Evolutionary conservation across 2,888 invertebrate genomes (phyloP).

Genomic region (Pandemis cinnamomeana): DNA sequence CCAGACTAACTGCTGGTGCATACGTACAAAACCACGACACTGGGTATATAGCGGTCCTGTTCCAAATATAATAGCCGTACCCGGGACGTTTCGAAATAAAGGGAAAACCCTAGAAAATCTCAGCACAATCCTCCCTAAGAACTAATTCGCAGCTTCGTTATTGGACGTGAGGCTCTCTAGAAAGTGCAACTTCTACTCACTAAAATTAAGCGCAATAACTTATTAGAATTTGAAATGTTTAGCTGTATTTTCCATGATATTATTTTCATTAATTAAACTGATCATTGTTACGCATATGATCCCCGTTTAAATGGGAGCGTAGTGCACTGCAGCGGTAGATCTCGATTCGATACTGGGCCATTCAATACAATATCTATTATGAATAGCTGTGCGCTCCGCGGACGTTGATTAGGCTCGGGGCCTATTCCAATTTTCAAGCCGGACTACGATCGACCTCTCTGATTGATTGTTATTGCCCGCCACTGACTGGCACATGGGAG

Average conservation of each 20-base stretch:
- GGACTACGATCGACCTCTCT: conserved; percentile 63
- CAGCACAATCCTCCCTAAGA: conserved; percentile 57
- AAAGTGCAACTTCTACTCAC: conserved; percentile 63
- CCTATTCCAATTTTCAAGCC: conserved; percentile 76
- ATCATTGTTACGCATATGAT: conserved; percentile 42
- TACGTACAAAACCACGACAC: background rate
- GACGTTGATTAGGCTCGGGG: conserved; percentile 71
- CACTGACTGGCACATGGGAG: conserved; percentile 41
- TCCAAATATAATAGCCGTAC: conserved; percentile 54
- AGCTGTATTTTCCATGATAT: background rate
- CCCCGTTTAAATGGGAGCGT: conserved; percentile 62
- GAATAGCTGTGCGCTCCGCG: conserved; percentile 65
- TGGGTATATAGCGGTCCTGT: background rate
- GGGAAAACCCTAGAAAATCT: conserved; percentile 61
- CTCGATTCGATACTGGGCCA: conserved; percentile 63
- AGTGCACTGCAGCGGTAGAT: conserved; percentile 65
- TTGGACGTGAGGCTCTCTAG: conserved; percentile 44
- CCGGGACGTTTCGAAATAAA: conserved; percentile 65
- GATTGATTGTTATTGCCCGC: conserved; percentile 73
- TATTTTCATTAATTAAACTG: conserved; percentile 53
- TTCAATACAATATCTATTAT: conserved; percentile 77
- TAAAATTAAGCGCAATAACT: conserved; percentile 58
- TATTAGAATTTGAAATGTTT: background rate
- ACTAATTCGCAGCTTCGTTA: conserved; percentile 60
- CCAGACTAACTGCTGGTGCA: background rate